These are phyloP conservation scores for Spea multiplicata DNA, from an alignment of 2,113 vertebrate genomes.

Conservation along the genomic window DNA sequence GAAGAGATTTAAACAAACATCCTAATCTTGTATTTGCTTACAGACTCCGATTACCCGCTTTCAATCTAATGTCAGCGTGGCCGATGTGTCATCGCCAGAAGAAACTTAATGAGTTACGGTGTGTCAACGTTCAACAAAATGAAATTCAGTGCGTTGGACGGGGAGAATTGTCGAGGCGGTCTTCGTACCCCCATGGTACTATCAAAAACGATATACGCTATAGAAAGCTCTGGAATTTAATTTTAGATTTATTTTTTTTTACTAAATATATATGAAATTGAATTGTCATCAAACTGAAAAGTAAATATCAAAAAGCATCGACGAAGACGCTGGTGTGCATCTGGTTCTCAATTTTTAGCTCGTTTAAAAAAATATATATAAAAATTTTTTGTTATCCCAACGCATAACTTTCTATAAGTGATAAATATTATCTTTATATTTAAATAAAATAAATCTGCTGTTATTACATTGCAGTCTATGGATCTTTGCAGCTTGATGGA, in stretches of 20 bases:
- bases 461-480: too few species aligned
- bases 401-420: too few species aligned
- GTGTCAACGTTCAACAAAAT: not conserved
- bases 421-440: too few species aligned
- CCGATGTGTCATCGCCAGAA: slow-evolving; percentile 20
- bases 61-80: slow-evolving; percentile 23
- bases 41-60: slow-evolving; percentile 35
- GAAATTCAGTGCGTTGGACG: not conserved
- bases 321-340: not conserved
- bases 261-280: not conserved
- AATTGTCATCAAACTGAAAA: not conserved
- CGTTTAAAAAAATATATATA: not conserved
- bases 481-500: too few species aligned
- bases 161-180: not conserved
- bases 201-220: not conserved
- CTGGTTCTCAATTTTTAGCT: not conserved
- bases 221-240: not conserved
- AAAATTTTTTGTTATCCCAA: too few species aligned
- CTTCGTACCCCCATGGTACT: not conserved
- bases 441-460: too few species aligned
- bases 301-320: not conserved
- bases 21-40: slow-evolving; percentile 39
- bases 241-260: not conserved
- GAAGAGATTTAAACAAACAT: slow-evolving; percentile 40
- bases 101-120: slow-evolving; percentile 34